Conservation (phyloP, 2,797 vertebrate species). For the Helicolenus hilgendorfi region DNA sequence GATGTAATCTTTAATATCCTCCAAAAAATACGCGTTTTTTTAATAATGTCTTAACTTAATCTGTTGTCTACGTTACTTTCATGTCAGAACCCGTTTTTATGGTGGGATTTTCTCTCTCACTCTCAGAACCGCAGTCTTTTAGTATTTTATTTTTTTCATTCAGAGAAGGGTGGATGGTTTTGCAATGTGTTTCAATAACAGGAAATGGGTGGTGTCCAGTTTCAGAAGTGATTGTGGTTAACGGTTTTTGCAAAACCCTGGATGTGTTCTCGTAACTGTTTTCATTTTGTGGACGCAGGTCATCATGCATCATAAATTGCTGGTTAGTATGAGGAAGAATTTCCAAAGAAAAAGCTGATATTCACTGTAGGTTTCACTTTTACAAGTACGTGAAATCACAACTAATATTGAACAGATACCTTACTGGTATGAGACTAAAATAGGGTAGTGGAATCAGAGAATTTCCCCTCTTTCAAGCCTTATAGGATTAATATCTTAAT, state of each 20-base stretch:
- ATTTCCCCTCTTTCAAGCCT: neutral
- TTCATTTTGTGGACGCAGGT: neutral
- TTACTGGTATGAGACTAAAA: neutral
- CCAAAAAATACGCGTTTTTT: neutral
- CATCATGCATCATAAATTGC: neutral
- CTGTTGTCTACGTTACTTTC: neutral
- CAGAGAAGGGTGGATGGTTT: neutral
- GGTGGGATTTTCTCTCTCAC: neutral
- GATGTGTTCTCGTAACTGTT: neutral
- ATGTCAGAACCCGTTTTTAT: neutral
- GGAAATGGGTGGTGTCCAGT: conserved; percentile 64
- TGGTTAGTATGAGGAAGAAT: neutral
- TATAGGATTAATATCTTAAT: neutral
- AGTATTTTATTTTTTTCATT: conserved; percentile 7
- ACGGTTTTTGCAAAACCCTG: neutral
- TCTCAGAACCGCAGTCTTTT: neutral
- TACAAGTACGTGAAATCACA: neutral
- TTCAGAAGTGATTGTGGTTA: conserved; percentile 46
- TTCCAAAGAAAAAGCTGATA: neutral
- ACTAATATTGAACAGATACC: neutral
- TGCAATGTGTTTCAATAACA: conserved; percentile 31
- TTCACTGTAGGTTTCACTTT: neutral
- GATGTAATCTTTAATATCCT: conserved; percentile 3
- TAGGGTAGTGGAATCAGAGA: neutral
- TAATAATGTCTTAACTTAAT: neutral